phyloP scores from a whole-genome alignment of 2,888 invertebrate genomes.

The Chymomyza caudatula region DNA sequence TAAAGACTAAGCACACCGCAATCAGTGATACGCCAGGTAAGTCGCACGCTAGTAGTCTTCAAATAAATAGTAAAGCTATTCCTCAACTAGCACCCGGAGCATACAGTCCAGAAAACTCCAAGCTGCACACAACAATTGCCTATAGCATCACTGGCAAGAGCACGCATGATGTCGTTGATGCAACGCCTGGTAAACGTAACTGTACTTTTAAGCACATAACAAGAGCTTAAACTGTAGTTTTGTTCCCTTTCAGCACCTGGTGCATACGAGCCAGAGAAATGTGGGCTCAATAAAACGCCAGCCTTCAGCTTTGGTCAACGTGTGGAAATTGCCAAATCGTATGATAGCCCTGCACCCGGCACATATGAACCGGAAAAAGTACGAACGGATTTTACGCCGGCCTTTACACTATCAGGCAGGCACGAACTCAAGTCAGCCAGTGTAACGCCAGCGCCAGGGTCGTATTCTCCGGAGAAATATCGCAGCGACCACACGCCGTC shows the following conservation, averaged over 20 bases:
- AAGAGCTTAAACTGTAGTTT: constrained; percentile 3
- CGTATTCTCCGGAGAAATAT: constrained; percentile 81
- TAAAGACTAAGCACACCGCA: constrained; percentile 82
- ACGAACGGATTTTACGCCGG: constrained; percentile 78
- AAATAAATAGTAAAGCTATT: not conserved
- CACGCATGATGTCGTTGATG: constrained; percentile 78
- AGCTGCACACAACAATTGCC: constrained; percentile 80
- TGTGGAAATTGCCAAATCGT: constrained; percentile 80
- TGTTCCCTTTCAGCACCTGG: constrained; percentile 79
- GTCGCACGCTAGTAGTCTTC: constrained; percentile 68
- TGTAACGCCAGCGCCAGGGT: constrained; percentile 78
- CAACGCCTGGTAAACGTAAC: constrained; percentile 65
- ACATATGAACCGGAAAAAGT: constrained; percentile 81
- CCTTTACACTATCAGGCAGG: constrained; percentile 79
- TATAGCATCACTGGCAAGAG: constrained; percentile 79
- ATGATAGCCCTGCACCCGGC: constrained; percentile 78
- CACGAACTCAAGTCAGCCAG: constrained; percentile 71
- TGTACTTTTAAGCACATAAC: too few relatives aligned
- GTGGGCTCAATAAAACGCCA: constrained; percentile 81
- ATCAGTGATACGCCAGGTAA: constrained; percentile 79
- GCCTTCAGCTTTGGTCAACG: constrained; percentile 86
- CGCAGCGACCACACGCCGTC: constrained; percentile 75
- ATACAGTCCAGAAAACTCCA: constrained; percentile 80
- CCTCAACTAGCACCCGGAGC: constrained; percentile 78
- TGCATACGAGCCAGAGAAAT: constrained; percentile 81